A percentile compares a stretch with the other conserved stretches of the same genome.
These are phyloP conservation scores for Elysia crispata DNA, from an alignment of 2,888 invertebrate genomes.

Conservation along the genomic window DNA sequence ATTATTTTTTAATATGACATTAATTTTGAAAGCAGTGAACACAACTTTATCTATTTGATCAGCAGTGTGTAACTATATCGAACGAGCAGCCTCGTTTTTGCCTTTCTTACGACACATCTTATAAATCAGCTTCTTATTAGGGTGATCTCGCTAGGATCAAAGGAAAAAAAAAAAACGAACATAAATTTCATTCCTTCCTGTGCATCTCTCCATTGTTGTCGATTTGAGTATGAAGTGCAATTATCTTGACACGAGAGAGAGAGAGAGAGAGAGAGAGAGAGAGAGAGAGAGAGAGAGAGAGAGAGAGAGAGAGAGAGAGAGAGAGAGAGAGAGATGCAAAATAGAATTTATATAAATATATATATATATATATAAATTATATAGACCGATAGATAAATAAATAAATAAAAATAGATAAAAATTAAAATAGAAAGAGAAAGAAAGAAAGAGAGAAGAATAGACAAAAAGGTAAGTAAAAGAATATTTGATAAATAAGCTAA, in stretches of 20 bases:
- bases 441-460: neutral
- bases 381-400: slow-evolving; percentile 6
- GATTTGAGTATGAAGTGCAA: neutral
- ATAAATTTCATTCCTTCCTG: too few species aligned
- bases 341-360: too few species aligned
- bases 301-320: slow-evolving; percentile 25
- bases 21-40: too few species aligned
- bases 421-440: slow-evolving; percentile 7
- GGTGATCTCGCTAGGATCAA: too few species aligned
- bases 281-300: slow-evolving; percentile 42
- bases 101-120: too few species aligned
- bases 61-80: too few species aligned
- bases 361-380: too few species aligned
- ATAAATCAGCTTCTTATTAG: too few species aligned
- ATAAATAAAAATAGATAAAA: slow-evolving; percentile 26
- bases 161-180: too few species aligned
- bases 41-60: too few species aligned
- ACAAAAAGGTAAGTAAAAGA: neutral
- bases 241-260: neutral
- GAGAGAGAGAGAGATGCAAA: slow-evolving; percentile 30
- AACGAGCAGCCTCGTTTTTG: too few species aligned
- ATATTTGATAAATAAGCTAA: neutral
- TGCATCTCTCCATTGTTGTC: neutral
- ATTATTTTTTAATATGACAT: too few species aligned
- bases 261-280: slow-evolving; percentile 33